Evolutionary conservation across 2,797 vertebrate species (phyloP).

Genomic region (Pempheris klunzingeri): DNA sequence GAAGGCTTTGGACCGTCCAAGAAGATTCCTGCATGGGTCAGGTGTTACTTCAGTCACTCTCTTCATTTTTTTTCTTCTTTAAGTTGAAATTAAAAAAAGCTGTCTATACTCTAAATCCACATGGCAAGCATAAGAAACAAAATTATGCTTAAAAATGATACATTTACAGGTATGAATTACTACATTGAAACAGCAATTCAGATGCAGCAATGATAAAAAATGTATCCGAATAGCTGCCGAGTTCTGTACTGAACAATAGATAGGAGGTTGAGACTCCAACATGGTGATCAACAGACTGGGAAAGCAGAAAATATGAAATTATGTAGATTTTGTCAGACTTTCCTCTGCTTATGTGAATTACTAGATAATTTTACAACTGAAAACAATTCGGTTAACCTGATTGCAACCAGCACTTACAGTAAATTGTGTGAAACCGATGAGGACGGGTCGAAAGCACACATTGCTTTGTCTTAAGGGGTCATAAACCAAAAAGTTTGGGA

Average conservation of each 20-base stretch:
- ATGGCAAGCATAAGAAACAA: not conserved
- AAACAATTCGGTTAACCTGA: not conserved
- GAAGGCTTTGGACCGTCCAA: not conserved
- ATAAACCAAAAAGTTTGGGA: not conserved
- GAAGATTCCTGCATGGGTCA: not conserved
- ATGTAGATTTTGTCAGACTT: not conserved
- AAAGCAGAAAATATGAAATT: conserved; percentile 10
- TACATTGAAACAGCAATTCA: not conserved
- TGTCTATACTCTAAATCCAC: not conserved
- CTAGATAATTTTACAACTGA: not conserved
- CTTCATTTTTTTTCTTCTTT: not conserved
- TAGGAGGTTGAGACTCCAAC: not conserved
- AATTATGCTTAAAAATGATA: not conserved
- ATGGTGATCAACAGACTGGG: not conserved
- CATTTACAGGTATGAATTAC: not conserved
- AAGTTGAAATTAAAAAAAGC: not conserved
- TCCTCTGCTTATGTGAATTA: not conserved
- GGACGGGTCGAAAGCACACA: not conserved
- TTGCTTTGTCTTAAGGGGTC: not conserved
- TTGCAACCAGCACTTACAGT: not conserved
- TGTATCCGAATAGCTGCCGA: not conserved
- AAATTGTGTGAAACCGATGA: not conserved
- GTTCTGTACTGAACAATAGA: not conserved
- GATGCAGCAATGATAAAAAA: not conserved
- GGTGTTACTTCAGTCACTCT: not conserved